Evolutionary conservation across 1,140 invertebrate genomes (phyloP).

Genomic region (Temnothorax longispinosus): DNA sequence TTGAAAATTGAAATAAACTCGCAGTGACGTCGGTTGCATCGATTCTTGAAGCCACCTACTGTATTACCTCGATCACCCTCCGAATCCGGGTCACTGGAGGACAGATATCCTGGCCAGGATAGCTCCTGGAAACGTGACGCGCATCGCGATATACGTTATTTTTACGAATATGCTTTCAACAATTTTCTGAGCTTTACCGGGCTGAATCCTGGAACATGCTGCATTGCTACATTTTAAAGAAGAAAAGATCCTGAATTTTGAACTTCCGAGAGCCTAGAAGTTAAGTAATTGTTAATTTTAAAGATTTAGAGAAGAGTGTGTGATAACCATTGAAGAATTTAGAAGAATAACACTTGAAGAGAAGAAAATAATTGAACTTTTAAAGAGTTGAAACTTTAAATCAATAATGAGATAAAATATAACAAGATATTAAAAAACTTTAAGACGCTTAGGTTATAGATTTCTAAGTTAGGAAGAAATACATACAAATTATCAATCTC

Average conservation of each 20-base stretch:
- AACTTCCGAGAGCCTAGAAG: neutral
- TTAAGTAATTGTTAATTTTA: neutral
- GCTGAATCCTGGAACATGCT: neutral
- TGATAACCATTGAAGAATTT: neutral
- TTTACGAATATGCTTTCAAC: conserved; percentile 41
- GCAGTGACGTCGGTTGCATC: conserved; percentile 55
- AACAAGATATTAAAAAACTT: neutral
- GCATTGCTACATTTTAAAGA: neutral
- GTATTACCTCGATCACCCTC: conserved; percentile 20
- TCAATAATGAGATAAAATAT: neutral
- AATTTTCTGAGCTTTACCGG: neutral
- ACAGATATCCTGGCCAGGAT: conserved; percentile 51
- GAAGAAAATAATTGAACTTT: neutral
- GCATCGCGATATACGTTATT: conserved; percentile 36
- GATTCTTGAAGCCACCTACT: conserved; percentile 26
- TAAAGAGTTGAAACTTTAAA: neutral
- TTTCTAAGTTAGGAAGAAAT: neutral
- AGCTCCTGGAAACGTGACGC: conserved; percentile 31
- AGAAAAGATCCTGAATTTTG: neutral
- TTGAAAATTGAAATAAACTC: conserved; percentile 80
- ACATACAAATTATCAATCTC: neutral
- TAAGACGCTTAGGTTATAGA: neutral
- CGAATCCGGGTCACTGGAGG: conserved; percentile 55
- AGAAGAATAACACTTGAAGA: neutral
- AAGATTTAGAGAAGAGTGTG: neutral